Evolutionary conservation across 2,888 invertebrate genomes (phyloP), one percentile per base, ranked within the genome.

Genomic region (Calameuta pallipes): DNA sequence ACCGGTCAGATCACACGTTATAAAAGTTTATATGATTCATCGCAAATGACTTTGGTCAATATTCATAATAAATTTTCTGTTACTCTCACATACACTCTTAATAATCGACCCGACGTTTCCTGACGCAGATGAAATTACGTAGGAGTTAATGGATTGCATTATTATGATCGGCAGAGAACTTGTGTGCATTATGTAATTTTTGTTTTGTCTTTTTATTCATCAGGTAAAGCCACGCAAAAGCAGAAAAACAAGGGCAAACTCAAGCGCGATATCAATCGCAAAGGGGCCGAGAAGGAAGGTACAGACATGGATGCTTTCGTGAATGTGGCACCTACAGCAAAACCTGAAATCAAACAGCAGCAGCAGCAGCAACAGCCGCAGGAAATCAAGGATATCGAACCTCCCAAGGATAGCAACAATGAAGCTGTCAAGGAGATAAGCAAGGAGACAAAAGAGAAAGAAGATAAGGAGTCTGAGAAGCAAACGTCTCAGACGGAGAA

Each of bases 231-330:
- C 73, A 87, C 92, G 82, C 91, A 92, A 69, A 93, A 93, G 83
- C 89, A 92, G 30, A 93, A 92, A 82, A 93, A 90, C 81, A 93
- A 92, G 81, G 90, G 90, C 33, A 92, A 92, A 78, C 83, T 87
- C 82, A 93, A 94, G 88, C 92, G 92, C 80, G 94, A 94, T 80
- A 86, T 93, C 35, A 94, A 94, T 85, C 91, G 92, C 79, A 93
- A 93, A 85, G 94, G 94, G 80, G 93, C 93, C 73, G 94, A 92
- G 83, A 94, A 94, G 87, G 94, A 94, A 86, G 94, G 94, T 81
- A 93, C 93, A 36, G 94, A 94, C 80, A 94, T 94, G 94, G 94
- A 94, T 86, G 93, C 93, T 74, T 93, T 94, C 86, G 92, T 92
- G 81, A 91, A 90, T 79, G 79, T 88, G 68, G 80, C 84, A 80